These are phyloP conservation scores for Otocyon megalotis DNA, from an alignment of 2,113 vertebrate genomes.

Conservation along the genomic window DNA sequence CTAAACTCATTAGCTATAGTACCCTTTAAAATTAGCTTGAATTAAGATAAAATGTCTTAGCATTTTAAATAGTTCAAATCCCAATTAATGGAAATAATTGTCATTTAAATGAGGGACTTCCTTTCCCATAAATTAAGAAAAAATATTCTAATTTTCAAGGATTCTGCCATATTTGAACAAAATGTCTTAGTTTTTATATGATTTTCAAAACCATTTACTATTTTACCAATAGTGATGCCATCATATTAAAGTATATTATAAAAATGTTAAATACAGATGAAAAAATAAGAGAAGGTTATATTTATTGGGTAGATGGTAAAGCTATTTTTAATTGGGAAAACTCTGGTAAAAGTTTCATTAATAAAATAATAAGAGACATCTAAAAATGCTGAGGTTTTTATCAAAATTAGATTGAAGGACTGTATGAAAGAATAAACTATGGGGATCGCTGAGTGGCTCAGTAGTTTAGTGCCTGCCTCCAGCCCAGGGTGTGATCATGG, in stretches of 20 bases:
- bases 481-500: too few relatives aligned
- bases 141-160: background rate
- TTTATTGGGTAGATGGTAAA: background rate
- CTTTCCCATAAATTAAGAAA: background rate
- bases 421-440: background rate
- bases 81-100: conserved; percentile 5
- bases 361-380: background rate
- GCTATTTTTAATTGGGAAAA: background rate
- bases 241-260: background rate
- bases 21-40: background rate
- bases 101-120: conserved; percentile 3
- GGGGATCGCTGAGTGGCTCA: too few relatives aligned
- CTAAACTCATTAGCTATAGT: background rate
- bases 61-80: background rate
- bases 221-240: background rate
- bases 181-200: background rate
- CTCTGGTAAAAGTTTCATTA: background rate
- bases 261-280: background rate
- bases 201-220: background rate
- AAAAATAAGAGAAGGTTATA: background rate
- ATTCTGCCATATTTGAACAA: background rate
- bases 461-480: too few relatives aligned
- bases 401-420: background rate
- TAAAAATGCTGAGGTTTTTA: background rate
- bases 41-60: background rate